Conservation (phyloP, 2,113 vertebrate genomes). For the Anoura caudifer region DNA sequence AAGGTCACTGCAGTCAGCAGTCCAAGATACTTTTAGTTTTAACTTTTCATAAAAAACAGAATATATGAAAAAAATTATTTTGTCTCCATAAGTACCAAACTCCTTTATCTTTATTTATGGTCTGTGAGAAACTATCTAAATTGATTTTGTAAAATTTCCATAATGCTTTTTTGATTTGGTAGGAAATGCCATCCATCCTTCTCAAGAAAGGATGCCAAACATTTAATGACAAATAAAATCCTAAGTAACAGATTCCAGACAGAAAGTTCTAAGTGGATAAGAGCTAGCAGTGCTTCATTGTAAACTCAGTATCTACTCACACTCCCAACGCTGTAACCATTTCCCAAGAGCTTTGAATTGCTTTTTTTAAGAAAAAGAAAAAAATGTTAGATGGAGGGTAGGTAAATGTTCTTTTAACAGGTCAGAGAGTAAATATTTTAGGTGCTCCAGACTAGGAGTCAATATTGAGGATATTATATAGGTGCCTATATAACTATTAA, state of each 20-base stretch:
- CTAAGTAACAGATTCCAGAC: conserved; percentile 50
- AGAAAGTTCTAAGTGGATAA: conserved; percentile 34
- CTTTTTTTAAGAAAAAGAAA: conserved; percentile 19
- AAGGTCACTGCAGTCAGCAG: neutral
- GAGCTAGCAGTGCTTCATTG: neutral
- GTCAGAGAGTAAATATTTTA: neutral
- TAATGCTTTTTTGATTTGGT: neutral
- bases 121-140: conserved; percentile 7
- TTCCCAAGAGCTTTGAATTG: conserved; percentile 14
- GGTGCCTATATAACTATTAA: neutral
- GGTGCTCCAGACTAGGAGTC: neutral
- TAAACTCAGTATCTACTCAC: conserved; percentile 18
- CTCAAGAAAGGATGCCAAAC: conserved; percentile 34
- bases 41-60: neutral
- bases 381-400: neutral
- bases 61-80: neutral
- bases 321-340: neutral
- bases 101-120: neutral
- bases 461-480: neutral
- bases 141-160: conserved; percentile 13
- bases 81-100: neutral
- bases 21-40: neutral
- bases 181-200: conserved; percentile 35
- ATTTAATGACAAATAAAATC: conserved; percentile 62
- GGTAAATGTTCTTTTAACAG: neutral